phyloP scores from a whole-genome alignment of 2,113 vertebrate species.

The Chroicocephalus ridibundus region DNA sequence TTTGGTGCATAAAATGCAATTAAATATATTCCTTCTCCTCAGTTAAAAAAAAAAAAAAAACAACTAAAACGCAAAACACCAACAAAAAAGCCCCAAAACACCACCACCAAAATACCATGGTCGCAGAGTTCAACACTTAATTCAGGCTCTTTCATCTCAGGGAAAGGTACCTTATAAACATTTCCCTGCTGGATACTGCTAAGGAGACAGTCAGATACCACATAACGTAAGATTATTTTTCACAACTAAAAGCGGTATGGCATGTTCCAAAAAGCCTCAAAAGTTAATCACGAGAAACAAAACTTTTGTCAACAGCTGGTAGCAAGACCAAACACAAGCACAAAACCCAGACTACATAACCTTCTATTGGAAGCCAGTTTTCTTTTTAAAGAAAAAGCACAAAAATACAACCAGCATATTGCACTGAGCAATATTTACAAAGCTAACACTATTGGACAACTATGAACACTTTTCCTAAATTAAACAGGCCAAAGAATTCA shows the following conservation, averaged over 20 bases:
- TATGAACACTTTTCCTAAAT: slow-evolving; percentile 48
- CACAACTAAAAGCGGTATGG: background rate
- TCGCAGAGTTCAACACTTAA: background rate
- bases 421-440: background rate
- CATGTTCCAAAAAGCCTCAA: background rate
- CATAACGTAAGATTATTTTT: accelerated
- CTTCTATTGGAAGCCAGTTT: background rate
- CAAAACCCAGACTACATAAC: background rate
- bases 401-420: background rate
- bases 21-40: background rate
- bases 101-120: background rate
- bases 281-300: background rate
- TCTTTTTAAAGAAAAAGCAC: background rate
- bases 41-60: background rate
- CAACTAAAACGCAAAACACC: no score
- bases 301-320: background rate
- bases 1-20: background rate
- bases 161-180: background rate
- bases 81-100: background rate
- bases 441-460: slow-evolving; percentile 39
- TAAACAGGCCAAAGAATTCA: slow-evolving; percentile 34
- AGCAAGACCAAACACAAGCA: background rate
- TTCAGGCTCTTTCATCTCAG: background rate
- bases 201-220: background rate
- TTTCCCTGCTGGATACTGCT: background rate